These are phyloP conservation scores for Hypotaenidia okinawae DNA, from an alignment of 2,797 vertebrate species.

Conservation along the genomic window DNA sequence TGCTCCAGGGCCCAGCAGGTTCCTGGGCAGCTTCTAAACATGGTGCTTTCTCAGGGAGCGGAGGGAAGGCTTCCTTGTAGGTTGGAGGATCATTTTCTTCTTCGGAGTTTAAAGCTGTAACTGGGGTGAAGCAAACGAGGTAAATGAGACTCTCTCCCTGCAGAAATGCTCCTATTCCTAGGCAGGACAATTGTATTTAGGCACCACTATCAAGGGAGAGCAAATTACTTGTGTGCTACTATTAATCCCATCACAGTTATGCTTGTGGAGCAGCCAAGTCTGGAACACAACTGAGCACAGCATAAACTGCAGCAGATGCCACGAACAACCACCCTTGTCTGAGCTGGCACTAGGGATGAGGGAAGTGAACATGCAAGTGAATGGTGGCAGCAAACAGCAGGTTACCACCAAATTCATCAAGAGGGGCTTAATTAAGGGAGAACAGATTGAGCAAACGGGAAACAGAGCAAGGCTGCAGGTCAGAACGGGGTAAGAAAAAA, in stretches of 20 bases:
- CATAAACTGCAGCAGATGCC: background rate
- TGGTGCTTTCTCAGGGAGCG: constrained; percentile 95
- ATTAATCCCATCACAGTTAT: constrained; percentile 1
- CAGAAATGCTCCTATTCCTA: background rate
- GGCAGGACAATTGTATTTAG: background rate
- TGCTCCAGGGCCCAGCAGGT: constrained; percentile 92
- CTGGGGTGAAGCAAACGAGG: constrained; percentile 55
- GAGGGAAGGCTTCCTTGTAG: constrained; percentile 99
- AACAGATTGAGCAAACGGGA: background rate
- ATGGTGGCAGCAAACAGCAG: background rate
- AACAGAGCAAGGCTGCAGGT: background rate
- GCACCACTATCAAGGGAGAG: background rate
- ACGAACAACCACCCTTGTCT: background rate
- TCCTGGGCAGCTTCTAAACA: constrained; percentile 90
- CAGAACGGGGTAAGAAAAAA: background rate
- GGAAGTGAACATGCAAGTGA: background rate
- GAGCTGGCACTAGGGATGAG: background rate
- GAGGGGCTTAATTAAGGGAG: background rate
- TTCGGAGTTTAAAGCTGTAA: constrained; percentile 87
- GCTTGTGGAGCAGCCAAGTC: background rate
- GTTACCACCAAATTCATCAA: background rate
- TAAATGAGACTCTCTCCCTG: background rate
- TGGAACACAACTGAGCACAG: background rate
- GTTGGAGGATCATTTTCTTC: constrained; percentile 97
- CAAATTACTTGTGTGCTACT: background rate